A percentile compares a stretch with the other conserved stretches of the same genome.
phyloP scores from a whole-genome alignment of 2,113 vertebrate species.

The Cheilinus undulatus region DNA sequence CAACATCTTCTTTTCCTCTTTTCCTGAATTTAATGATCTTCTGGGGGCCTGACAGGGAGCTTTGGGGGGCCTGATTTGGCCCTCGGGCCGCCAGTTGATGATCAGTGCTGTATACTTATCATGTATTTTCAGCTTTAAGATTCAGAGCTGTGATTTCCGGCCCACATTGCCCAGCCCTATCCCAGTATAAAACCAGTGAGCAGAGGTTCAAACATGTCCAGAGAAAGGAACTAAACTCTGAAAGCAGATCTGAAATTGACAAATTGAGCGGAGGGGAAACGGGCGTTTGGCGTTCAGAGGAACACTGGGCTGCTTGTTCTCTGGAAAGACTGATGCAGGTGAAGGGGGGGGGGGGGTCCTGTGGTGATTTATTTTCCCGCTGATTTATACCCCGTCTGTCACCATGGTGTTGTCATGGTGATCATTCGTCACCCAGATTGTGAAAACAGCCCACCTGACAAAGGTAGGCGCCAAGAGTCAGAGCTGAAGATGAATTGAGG shows the following conservation, averaged over 20 bases:
- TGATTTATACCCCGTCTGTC: slow-evolving; percentile 63
- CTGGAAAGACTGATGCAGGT: slow-evolving; percentile 62
- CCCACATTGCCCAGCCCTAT: no score
- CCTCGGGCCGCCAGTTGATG: no score
- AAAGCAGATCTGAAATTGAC: slow-evolving; percentile 69
- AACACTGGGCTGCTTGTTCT: slow-evolving; percentile 63
- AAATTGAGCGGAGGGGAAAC: slow-evolving; percentile 50
- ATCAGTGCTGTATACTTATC: no score
- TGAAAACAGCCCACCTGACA: slow-evolving; percentile 65
- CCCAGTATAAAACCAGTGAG: slow-evolving; percentile 3
- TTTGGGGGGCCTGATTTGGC: no score
- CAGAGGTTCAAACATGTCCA: slow-evolving; percentile 45
- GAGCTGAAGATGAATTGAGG: slow-evolving; percentile 39
- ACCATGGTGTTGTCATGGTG: slow-evolving; percentile 61
- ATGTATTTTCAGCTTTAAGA: no score
- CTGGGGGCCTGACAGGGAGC: no score
- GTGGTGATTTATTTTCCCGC: slow-evolving; percentile 53
- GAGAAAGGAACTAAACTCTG: slow-evolving; percentile 50
- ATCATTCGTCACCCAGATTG: slow-evolving; percentile 57
- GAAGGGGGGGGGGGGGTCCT: slow-evolving; percentile 41
- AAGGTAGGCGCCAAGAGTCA: slow-evolving; percentile 41
- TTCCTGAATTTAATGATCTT: no score
- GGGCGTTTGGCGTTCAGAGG: slow-evolving; percentile 41
- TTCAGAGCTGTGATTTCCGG: no score
- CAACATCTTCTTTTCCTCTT: no score